phyloP scores from a whole-genome alignment of 2,888 invertebrate species.

The Polymixis flavicincta region DNA sequence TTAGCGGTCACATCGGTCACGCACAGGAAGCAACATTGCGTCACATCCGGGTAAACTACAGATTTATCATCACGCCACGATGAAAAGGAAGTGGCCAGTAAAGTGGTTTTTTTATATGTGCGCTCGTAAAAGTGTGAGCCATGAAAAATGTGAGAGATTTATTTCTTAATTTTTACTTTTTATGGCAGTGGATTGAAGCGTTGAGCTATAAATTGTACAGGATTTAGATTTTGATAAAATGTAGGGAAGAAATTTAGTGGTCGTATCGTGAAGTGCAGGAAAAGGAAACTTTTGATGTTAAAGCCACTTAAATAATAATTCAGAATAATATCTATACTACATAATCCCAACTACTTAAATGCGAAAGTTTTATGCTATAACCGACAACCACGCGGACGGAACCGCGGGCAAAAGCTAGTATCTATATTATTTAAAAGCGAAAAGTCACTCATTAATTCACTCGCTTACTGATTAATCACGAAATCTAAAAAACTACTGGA shows the following conservation, averaged over 20 bases:
- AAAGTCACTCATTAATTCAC: no score
- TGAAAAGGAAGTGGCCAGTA: slow-evolving; percentile 45
- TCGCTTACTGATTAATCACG: no score
- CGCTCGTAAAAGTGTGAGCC: slow-evolving; percentile 47
- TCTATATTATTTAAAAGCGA: no score
- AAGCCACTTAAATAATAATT: background rate
- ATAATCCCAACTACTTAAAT: no score
- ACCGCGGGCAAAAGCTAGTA: no score
- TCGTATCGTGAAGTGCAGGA: background rate
- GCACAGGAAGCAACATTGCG: slow-evolving; percentile 53
- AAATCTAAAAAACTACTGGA: no score
- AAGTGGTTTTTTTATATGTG: slow-evolving; percentile 51
- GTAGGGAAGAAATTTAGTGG: background rate
- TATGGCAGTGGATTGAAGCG: background rate
- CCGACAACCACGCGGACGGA: no score
- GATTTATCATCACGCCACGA: slow-evolving; percentile 62
- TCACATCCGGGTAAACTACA: slow-evolving; percentile 46
- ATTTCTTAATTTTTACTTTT: slow-evolving; percentile 12
- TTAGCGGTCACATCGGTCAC: slow-evolving; percentile 52
- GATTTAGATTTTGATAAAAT: background rate
- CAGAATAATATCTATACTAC: no score
- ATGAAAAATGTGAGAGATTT: slow-evolving; percentile 8
- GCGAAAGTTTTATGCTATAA: no score
- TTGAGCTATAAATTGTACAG: background rate
- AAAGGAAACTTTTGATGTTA: background rate